phyloP scores from a whole-genome alignment of 2,113 vertebrate species.

The Dipodomys stephensi region DNA sequence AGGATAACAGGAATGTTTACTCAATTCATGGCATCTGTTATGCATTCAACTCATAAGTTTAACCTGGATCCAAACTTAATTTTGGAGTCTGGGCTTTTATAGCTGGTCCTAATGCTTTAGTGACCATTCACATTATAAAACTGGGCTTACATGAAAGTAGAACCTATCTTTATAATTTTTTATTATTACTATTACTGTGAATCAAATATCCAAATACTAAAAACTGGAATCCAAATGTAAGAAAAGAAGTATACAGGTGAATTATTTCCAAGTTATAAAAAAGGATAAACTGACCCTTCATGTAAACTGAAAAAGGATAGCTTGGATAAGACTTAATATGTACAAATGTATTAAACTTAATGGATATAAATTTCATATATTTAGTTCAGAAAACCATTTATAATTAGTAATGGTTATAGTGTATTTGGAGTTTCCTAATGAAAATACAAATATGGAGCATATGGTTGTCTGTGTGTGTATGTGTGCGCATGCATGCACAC shows the following conservation, averaged over 20 bases:
- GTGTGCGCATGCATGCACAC: too few relatives aligned
- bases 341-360: conserved; percentile 36
- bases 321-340: background rate
- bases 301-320: conserved; percentile 12
- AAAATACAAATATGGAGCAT: conserved; percentile 33
- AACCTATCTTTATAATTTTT: conserved; percentile 11
- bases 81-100: background rate
- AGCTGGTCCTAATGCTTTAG: background rate
- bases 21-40: conserved; percentile 24
- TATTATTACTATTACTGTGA: background rate
- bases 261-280: conserved; percentile 25
- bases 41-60: background rate
- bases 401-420: background rate
- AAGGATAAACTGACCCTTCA: background rate
- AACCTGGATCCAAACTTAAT: background rate
- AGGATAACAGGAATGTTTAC: background rate
- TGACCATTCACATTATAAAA: background rate
- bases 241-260: background rate
- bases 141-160: background rate
- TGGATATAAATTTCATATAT: background rate
- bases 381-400: background rate
- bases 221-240: conserved; percentile 16
- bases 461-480: background rate
- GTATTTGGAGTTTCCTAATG: background rate
- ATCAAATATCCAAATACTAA: conserved; percentile 16